Conservation (phyloP, 2,797 vertebrate species). For the Dendrocincla fuliginosa region DNA sequence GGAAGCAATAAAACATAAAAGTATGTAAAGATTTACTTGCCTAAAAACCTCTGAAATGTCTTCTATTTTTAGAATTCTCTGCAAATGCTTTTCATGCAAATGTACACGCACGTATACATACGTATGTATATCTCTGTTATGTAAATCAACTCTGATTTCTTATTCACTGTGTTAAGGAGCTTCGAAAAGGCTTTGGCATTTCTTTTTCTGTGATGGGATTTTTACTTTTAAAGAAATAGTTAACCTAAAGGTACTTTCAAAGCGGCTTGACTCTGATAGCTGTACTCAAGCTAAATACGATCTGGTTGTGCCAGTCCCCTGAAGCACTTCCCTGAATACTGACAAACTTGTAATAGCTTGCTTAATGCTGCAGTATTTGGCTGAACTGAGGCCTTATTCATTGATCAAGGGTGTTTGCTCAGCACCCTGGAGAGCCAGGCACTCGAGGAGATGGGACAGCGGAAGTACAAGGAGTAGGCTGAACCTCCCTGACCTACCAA, state of each 20-base stretch:
- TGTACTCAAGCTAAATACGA: not conserved
- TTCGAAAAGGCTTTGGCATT: constrained; percentile 75
- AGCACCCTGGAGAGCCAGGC: not conserved
- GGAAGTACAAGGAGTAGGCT: not conserved
- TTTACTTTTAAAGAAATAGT: constrained; percentile 65
- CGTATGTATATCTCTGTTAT: constrained; percentile 65
- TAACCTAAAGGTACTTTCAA: constrained; percentile 25
- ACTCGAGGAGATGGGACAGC: not conserved
- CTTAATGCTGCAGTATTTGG: not conserved
- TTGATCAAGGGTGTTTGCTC: not conserved
- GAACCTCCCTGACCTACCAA: not conserved
- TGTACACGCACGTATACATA: constrained; percentile 42
- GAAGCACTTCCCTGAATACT: not conserved
- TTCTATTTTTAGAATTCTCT: constrained; percentile 78
- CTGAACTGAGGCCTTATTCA: not conserved
- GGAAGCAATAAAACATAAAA: constrained; percentile 65
- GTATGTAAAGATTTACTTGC: constrained; percentile 62
- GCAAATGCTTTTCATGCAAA: constrained; percentile 74
- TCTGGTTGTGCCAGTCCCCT: not conserved
- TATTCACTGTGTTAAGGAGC: constrained; percentile 74
- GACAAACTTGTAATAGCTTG: not conserved
- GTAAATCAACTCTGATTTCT: constrained; percentile 76
- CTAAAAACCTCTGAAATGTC: constrained; percentile 72
- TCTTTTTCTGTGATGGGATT: constrained; percentile 63
- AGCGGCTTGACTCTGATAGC: not conserved